These are phyloP conservation scores for Cherax destructor DNA, from an alignment of 1,140 invertebrate species.

Conservation along the genomic window DNA sequence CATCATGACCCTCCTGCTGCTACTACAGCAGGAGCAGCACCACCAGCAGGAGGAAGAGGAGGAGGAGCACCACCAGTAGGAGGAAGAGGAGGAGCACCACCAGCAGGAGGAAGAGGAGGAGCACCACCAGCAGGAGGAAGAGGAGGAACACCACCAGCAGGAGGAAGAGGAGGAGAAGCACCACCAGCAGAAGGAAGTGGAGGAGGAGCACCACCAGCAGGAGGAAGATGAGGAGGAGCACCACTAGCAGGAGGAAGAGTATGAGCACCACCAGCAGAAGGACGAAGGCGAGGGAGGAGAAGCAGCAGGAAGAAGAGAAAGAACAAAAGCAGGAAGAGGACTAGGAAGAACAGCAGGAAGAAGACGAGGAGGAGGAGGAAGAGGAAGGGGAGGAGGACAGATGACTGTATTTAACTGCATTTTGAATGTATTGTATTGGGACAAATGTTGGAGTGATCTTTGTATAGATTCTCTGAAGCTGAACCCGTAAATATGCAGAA, in stretches of 20 bases:
- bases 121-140: background rate
- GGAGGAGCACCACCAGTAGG: constrained; percentile 1
- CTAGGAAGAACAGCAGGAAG: background rate
- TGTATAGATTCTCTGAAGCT: too few species aligned
- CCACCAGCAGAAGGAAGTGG: background rate
- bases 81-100: background rate
- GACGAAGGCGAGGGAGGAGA: background rate
- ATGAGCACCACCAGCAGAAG: background rate
- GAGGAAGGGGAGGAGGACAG: background rate
- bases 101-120: background rate
- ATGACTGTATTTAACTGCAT: too few species aligned
- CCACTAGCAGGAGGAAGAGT: too few species aligned
- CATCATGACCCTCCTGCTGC: background rate
- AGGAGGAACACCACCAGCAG: background rate
- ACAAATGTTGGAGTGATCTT: too few species aligned
- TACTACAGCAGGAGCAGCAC: too few species aligned
- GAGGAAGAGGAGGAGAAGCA: background rate
- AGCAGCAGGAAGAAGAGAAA: background rate
- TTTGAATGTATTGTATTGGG: too few species aligned
- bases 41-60: too few species aligned
- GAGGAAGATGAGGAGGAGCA: background rate
- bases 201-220: background rate
- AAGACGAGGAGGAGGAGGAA: background rate
- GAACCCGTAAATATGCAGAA: background rate
- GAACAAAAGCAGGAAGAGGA: background rate